Conservation (phyloP, 2,888 invertebrate species). For the Villa cingulata region DNA sequence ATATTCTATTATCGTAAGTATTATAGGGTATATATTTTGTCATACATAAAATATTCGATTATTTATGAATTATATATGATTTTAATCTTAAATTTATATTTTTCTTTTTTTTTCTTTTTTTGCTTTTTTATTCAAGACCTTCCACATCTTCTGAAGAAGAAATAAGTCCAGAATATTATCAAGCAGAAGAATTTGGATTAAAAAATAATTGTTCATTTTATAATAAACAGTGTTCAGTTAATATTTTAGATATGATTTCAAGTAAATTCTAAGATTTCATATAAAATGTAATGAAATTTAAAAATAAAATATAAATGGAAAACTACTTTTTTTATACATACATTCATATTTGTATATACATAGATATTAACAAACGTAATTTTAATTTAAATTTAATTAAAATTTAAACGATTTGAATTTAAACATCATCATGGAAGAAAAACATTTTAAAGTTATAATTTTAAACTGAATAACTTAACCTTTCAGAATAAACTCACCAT, state of each 20-base stretch:
- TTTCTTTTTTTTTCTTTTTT: neutral
- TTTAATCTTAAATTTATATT: neutral
- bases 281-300: no score
- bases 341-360: no score
- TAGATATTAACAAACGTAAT: no score
- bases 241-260: conserved; percentile 37
- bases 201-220: conserved; percentile 41
- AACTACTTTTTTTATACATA: no score
- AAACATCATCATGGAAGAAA: no score
- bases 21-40: no score
- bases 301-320: neutral
- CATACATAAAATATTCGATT: no score
- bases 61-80: neutral
- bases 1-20: conserved; percentile 56
- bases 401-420: no score
- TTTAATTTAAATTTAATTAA: no score
- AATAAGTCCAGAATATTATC: conserved; percentile 40
- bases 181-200: conserved; percentile 43
- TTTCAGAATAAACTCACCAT: no score
- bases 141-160: conserved; percentile 44
- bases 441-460: no score
- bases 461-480: no score
- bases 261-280: neutral
- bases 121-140: conserved; percentile 36
- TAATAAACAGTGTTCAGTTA: conserved; percentile 38